Evolutionary conservation across 2,797 vertebrate genomes (phyloP), one percentile per base, ranked within the genome.

Genomic region (Lacerta bilineata): DNA sequence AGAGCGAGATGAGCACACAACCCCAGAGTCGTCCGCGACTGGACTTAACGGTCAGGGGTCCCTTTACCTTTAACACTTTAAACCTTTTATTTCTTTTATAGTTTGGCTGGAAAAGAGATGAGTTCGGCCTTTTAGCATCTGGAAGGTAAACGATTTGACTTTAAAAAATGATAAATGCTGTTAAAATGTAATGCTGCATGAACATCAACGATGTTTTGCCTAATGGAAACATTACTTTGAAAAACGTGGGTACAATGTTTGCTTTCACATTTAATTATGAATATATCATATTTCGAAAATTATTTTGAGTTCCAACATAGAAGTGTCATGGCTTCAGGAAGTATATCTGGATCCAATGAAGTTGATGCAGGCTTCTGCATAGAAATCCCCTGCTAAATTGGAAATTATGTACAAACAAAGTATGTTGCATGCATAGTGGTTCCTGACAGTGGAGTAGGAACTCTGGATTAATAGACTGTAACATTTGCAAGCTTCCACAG

Each of bases 81-180:
- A 76, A 66, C 29, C 5, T 43, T 90, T 92, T 96, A 79, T 87
- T 84, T 84, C 94, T 95, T 83, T 94, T 95, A 79, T 93, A 99
- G 98, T 98, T 98, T 95, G 97, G 96, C 71, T 99, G 98, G 98
- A 94, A 97, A 85, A 96, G 83, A 68, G 95, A 96, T n/a, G 96
- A 98, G 68, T 98, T 98, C 72, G 97, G 98, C 94, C 95, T 98
- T 66, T 95, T 99, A 89, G 98, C 98, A 84, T 97, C 98, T 0
- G 98, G 98, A 95, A 98, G 98, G 98, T 99, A 98, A 95, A 85
- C 91, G 50, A 93, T 84, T 46, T 46, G 50, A 76, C 76, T 84
- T 88, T 66, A 90, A 92, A 50, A 77, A 77, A 77, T 66, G 23
- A n/a, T 6, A 33, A 83, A 78, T 76, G 17, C 90, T 85, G 13